These are phyloP conservation scores for Smittia aterrima DNA, from an alignment of 2,888 invertebrate species.

Conservation along the genomic window DNA sequence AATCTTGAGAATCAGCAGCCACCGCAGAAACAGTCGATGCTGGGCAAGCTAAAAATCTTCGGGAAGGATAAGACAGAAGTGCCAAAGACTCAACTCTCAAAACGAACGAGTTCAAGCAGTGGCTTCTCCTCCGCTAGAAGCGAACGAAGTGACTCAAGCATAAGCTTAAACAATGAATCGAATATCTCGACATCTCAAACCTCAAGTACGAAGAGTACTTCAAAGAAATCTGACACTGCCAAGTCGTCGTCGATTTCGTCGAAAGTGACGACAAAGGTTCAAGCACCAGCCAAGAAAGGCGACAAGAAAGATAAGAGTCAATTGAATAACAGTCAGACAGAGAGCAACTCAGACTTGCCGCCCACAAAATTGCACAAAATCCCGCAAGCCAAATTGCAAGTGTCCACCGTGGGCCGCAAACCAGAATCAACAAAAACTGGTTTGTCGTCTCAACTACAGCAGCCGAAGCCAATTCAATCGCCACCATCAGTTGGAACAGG, in stretches of 20 bases:
- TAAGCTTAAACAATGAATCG: constrained; percentile 61
- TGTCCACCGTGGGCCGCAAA: constrained; percentile 31
- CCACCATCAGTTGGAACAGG: constrained; percentile 53
- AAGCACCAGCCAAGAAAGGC: constrained; percentile 35
- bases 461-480: neutral
- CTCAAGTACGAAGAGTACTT: neutral
- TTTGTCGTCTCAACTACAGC: constrained; percentile 19
- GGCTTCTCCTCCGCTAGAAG: constrained; percentile 89
- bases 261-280: constrained; percentile 4
- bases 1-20: constrained; percentile 17
- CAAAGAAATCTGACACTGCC: constrained; percentile 13
- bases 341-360: neutral
- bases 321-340: constrained; percentile 45
- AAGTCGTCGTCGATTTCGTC: constrained; percentile 3
- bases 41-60: constrained; percentile 89
- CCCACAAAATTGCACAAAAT: constrained; percentile 39
- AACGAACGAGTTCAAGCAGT: constrained; percentile 87
- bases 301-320: constrained; percentile 54
- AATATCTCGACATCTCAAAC: neutral
- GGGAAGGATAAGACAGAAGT: constrained; percentile 59
- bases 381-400: constrained; percentile 39
- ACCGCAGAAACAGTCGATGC: constrained; percentile 69
- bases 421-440: constrained; percentile 26
- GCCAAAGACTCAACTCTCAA: constrained; percentile 59
- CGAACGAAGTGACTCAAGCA: constrained; percentile 66